Conservation (phyloP, 1,140 invertebrate species). For the Solenopsis fugax region DNA sequence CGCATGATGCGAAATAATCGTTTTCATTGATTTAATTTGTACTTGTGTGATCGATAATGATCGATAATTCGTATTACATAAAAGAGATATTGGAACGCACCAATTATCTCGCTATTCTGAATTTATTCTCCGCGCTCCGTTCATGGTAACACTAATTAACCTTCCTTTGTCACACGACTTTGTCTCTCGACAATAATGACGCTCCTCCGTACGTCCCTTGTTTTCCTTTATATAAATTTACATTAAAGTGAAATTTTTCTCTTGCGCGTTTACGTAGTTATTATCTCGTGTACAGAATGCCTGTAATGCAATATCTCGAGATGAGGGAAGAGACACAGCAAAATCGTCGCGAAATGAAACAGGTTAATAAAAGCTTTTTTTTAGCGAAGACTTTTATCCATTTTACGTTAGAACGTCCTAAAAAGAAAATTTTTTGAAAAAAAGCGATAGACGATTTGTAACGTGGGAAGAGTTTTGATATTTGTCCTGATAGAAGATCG, state of each 20-base stretch:
- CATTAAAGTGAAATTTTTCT: constrained; percentile 39
- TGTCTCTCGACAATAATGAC: constrained; percentile 45
- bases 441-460: not conserved
- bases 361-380: not conserved
- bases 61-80: not conserved
- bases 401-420: not conserved
- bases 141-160: constrained; percentile 6
- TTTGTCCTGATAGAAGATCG: not conserved
- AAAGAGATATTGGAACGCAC: not conserved
- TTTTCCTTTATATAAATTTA: constrained; percentile 29
- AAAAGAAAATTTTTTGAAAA: not conserved
- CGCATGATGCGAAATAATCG: not conserved
- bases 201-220: not conserved
- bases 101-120: constrained; percentile 3
- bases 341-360: not conserved
- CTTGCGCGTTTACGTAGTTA: not conserved
- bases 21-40: not conserved
- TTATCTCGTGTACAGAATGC: constrained; percentile 14
- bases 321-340: no score
- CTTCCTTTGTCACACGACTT: constrained; percentile 21
- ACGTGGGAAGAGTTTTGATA: not conserved
- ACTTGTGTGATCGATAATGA: not conserved
- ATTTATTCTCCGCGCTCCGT: constrained; percentile 1
- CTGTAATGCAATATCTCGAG: not conserved
- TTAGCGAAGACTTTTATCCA: not conserved